Evolutionary conservation across 53 echinoderm and acorn worm genomes (phyloP), one percentile per base, ranked within the genome.

Genomic region (Echinarachnius parma): DNA sequence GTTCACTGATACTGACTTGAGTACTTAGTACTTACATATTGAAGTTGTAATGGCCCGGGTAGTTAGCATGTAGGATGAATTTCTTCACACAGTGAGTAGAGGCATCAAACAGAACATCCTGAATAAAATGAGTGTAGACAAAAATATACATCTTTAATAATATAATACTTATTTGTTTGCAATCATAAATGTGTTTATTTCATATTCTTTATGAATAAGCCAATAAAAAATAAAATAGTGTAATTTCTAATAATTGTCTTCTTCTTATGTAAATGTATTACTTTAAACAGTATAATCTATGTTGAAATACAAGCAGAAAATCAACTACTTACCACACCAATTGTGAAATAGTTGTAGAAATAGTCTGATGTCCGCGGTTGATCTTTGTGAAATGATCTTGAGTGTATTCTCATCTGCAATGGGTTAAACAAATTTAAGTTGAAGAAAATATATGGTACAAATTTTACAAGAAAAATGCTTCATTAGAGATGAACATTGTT

Each of bases 21-120:
- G n/a, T n/a, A n/a, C n/a, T n/a, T n/a, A n/a, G 21, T 16, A 88
- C 98, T 98, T 66, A 98, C 98, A 98, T 98, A 47, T 92, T 98
- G 76, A 98, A 98, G 55, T 98, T 91, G 56, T 91, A 98, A 62
- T 98, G 98, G 11, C 98, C 98, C 42, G 98, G 98, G 29, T 61
- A 98, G 70, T 98, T 98, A n/a, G 82, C 48, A 52, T 98, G 98
- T 32, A 98, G 78, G 37, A 98, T 91, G 36, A 98, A 98, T 68
- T 98, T 98, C 81, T 98, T 98, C 4, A 86, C 98, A 64, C 79
- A 74, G 47, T 98, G 98, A 24, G 91, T 92, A 21, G 77, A 62
- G 11, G 98, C 98, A 83, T 98, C 98, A 68, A 98, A 83, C 23
- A 98, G 52, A 1, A 98, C 81, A 80, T 98, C 98, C 98, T 98